Conservation (phyloP, 2,797 vertebrate genomes). For the Pantherophis vulpinus region DNA sequence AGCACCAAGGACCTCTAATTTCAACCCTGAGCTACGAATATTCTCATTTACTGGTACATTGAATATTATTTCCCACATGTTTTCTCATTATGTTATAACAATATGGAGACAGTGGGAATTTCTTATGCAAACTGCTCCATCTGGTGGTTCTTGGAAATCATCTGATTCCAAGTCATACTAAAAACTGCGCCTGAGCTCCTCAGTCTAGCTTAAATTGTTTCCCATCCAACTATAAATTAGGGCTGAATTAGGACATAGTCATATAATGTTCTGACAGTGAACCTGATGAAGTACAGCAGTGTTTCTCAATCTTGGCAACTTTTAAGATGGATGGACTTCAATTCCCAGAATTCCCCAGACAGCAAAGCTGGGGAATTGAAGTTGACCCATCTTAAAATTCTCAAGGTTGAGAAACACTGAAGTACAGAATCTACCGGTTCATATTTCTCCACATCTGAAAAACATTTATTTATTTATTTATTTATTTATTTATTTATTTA, state of each 20-base stretch:
- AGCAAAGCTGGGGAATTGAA: neutral
- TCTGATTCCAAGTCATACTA: neutral
- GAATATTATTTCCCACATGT: neutral
- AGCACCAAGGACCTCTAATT: neutral
- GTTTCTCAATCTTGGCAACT: neutral
- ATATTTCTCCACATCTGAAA: neutral
- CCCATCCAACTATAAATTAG: neutral
- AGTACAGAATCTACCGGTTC: neutral
- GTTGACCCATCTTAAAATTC: neutral
- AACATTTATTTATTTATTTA: neutral
- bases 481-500: neutral
- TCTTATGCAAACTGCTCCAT: slow-evolving; percentile 22
- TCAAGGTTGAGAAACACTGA: neutral
- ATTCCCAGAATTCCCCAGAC: neutral
- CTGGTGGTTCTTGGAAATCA: slow-evolving; percentile 20
- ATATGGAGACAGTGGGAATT: neutral
- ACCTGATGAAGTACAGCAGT: neutral
- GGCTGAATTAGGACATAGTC: neutral
- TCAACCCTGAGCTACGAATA: neutral
- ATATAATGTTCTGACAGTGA: neutral
- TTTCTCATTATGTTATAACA: neutral
- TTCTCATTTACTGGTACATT: neutral
- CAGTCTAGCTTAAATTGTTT: neutral
- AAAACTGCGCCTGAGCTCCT: neutral
- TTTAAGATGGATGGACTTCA: neutral